A percentile compares a stretch with the other conserved stretches of the same genome.
phyloP scores from a whole-genome alignment of 2,888 invertebrate genomes.

The Tenthredo notha region DNA sequence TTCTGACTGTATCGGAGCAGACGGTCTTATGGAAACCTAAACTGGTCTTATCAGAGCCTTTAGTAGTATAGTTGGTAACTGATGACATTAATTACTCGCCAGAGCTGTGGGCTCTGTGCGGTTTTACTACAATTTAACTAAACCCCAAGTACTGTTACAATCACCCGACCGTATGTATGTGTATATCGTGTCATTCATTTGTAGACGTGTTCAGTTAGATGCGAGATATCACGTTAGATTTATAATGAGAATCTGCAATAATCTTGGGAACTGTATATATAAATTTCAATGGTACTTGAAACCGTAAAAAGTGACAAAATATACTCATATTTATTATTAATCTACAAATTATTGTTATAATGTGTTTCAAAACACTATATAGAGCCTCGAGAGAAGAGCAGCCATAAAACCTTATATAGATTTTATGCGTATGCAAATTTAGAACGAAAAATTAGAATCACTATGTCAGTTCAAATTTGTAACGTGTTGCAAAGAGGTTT shows the following conservation, averaged over 20 bases:
- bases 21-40: neutral
- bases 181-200: neutral
- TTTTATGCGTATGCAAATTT: too few relatives aligned
- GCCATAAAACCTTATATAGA: too few relatives aligned
- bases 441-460: neutral
- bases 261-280: neutral
- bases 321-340: too few relatives aligned
- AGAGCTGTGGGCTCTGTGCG: neutral
- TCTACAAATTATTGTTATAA: too few relatives aligned
- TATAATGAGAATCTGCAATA: neutral
- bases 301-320: too few relatives aligned
- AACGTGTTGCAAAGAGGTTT: too few relatives aligned
- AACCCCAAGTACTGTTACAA: neutral
- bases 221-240: neutral
- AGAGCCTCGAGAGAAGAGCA: too few relatives aligned
- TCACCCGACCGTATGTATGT: neutral
- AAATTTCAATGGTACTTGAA: too few relatives aligned
- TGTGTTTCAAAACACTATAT: too few relatives aligned
- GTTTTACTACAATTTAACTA: neutral
- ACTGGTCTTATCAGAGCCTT: neutral
- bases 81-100: conserved; percentile 11
- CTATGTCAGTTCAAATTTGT: too few relatives aligned
- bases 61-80: neutral
- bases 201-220: neutral
- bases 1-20: neutral